Percentiles rank a stretch among this genome's conserved stretches.
These are phyloP conservation scores for Drosophila emarginata DNA, from an alignment of 2,888 invertebrate species.

Conservation along the genomic window DNA sequence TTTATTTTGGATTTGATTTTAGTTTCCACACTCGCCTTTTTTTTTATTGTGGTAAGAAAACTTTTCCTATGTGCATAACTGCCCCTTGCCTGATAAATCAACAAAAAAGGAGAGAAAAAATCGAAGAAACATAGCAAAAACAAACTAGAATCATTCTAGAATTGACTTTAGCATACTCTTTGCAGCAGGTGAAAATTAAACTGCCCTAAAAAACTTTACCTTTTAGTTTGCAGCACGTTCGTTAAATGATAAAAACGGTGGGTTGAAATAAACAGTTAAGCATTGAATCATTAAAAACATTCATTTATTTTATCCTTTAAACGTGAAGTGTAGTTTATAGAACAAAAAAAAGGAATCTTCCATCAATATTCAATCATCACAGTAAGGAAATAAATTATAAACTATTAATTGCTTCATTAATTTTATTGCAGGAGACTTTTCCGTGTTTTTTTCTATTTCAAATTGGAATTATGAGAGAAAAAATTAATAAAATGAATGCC, in stretches of 20 bases:
- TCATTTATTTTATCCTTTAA: too few species aligned
- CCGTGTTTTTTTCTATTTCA: too few species aligned
- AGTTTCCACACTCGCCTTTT: neutral
- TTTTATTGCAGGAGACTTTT: too few species aligned
- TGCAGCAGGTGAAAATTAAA: neutral
- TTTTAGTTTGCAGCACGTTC: neutral
- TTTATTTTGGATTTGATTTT: slow-evolving; percentile 21
- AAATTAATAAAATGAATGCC: too few species aligned
- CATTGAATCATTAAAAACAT: too few species aligned
- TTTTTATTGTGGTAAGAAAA: slow-evolving; percentile 44
- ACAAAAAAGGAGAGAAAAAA: slow-evolving; percentile 28
- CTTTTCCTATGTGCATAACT: slow-evolving; percentile 45
- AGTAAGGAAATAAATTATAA: too few species aligned
- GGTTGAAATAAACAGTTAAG: too few species aligned
- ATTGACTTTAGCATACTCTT: slow-evolving; percentile 32
- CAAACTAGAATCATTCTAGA: neutral
- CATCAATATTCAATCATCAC: neutral
- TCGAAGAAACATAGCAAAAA: neutral
- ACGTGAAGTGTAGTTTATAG: too few species aligned
- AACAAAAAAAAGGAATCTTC: neutral
- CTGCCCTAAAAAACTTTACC: neutral
- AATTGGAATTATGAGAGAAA: too few species aligned
- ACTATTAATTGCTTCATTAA: too few species aligned
- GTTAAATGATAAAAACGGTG: too few species aligned
- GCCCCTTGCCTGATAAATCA: slow-evolving; percentile 58